Base-by-base conservation (phyloP, 2,113 vertebrate genomes). In the Balaeniceps rex region DNA sequence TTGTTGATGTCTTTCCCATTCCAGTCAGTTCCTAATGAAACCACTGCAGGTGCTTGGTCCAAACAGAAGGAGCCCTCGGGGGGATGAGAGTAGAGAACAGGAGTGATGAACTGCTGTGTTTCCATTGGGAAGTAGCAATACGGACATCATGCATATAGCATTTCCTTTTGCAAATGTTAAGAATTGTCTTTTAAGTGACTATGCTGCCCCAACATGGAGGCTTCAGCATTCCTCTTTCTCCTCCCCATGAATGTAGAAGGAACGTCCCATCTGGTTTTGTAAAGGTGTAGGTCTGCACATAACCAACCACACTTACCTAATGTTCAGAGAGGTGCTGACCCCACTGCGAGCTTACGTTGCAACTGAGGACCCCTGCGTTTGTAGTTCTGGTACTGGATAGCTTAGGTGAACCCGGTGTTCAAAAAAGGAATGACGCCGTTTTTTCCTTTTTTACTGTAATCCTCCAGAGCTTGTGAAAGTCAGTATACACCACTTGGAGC, bases 21-120 rank as follows among this genome's bases (percentile, higher is more conserved):
- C 80, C 68, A 64, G 24, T 10, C 69, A 94, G 65, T 83, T 97
- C 76, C 76, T 88, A 90, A n/a, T 64, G 72, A 83, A 83, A 81
- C 83, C 86, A 61, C 85, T 80, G 78, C 89, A 94, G 96, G 79
- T 90, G 38, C 49, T 86, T 7, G 63, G 96, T 97, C 71, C 95
- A 87, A 89, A 52, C 61, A 81, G 87, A 90, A 78, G 75, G 26
- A 47, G 63, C 81, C 70, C 60, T 87, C 12, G 5, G 46, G 34
- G 58, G 40, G n/a, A 33, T 31, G 68, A 21, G 51, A 52, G 55
- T 36, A 69, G 61, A 74, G 81, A 77, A 66, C 19, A 74, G 64
- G 55, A 93, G 25, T 1, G 66, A 33, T 38, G 24, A 19, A 7
- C 46, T 83, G 66, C 58, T n/a, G 34, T 66, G 26, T 74, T 86